Percentiles rank a stretch among this genome's conserved stretches.
phyloP scores from a whole-genome alignment of 2,888 invertebrate genomes.

The Mellilla xanthometata region DNA sequence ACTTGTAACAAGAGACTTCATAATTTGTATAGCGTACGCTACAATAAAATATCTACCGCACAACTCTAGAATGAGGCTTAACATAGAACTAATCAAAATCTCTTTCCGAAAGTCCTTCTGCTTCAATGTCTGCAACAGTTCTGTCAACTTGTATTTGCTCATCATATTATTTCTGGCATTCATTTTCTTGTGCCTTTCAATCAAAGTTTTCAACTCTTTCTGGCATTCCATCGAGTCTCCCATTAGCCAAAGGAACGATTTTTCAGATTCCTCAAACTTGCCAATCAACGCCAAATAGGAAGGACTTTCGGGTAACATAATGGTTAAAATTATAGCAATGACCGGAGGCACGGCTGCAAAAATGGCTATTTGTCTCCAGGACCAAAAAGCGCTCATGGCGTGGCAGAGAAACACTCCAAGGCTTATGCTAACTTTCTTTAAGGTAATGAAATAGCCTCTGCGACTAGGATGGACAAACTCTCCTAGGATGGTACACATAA shows the following conservation, averaged over 20 bases:
- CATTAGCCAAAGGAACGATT: conserved; percentile 41
- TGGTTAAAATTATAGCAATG: conserved; percentile 30
- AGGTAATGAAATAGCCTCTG: conserved; percentile 44
- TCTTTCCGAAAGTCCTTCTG: conserved; percentile 43
- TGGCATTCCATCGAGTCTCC: conserved; percentile 34
- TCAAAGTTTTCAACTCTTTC: conserved; percentile 41
- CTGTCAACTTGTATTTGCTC: conserved; percentile 4
- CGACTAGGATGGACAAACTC: conserved; percentile 45
- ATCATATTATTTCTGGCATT: background rate
- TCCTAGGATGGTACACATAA: conserved; percentile 36
- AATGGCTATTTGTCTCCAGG: conserved; percentile 45
- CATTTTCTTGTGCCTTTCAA: conserved; percentile 25
- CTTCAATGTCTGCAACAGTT: conserved; percentile 26
- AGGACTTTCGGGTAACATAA: conserved; percentile 52
- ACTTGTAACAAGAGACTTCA: conserved; percentile 38
- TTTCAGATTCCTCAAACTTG: conserved; percentile 41
- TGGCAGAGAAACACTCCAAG: conserved; percentile 45
- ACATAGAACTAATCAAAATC: conserved; percentile 33
- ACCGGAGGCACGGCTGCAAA: conserved; percentile 28
- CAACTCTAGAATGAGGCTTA: conserved; percentile 41
- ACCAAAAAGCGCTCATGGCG: conserved; percentile 34
- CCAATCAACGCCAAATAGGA: conserved; percentile 46
- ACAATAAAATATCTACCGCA: conserved; percentile 45
- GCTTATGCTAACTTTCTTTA: conserved; percentile 36
- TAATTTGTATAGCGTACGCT: conserved; percentile 45